Conservation (phyloP, 2,888 invertebrate species). For the Tachina fera region DNA sequence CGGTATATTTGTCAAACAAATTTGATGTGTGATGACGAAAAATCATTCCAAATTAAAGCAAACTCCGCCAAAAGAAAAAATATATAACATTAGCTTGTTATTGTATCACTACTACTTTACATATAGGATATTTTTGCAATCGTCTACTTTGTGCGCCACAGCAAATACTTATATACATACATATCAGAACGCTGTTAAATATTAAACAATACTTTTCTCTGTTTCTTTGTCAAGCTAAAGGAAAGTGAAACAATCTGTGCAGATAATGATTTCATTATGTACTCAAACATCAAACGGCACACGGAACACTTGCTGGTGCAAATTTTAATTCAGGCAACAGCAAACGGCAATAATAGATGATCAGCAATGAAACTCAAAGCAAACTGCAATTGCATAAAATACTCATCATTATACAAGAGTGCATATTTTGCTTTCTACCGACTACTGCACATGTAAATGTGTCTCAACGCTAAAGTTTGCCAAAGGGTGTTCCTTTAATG, state of each 20-base stretch:
- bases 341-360: slow-evolving; percentile 27
- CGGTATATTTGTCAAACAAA: no score
- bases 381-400: slow-evolving; percentile 42
- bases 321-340: slow-evolving; percentile 34
- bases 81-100: no score
- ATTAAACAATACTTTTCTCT: not conserved
- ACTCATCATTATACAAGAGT: slow-evolving; percentile 22
- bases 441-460: not conserved
- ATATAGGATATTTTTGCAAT: no score
- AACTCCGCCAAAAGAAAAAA: no score
- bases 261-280: slow-evolving; percentile 60
- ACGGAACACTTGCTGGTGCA: slow-evolving; percentile 35
- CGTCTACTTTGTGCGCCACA: no score
- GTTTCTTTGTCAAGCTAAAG: not conserved
- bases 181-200: not conserved
- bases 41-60: no score
- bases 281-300: slow-evolving; percentile 44
- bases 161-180: no score
- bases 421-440: slow-evolving; percentile 1
- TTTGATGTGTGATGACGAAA: no score
- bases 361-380: slow-evolving; percentile 49
- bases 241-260: slow-evolving; percentile 39
- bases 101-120: no score
- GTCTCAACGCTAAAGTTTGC: no score
- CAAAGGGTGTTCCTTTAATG: no score